Percentiles rank a stretch among this genome's conserved stretches.
These are phyloP conservation scores for Pteronotus mesoamericanus DNA, from an alignment of 2,797 vertebrate genomes.

Conservation along the genomic window DNA sequence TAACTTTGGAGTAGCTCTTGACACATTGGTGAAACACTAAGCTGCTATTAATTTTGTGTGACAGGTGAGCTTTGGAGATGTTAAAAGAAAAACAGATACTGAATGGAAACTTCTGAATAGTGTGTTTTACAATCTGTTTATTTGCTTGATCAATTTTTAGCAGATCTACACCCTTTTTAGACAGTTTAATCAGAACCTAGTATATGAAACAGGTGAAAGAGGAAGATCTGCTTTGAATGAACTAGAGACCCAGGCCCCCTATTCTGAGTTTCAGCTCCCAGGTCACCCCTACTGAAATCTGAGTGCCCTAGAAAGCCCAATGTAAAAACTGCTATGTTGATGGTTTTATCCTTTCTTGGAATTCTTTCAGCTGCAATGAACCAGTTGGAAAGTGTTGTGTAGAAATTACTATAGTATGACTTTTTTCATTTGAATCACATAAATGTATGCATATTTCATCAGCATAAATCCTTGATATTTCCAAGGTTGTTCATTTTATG, in stretches of 20 bases:
- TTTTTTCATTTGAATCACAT: neutral
- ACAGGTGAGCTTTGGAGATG: neutral
- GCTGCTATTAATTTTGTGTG: neutral
- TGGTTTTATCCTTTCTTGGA: neutral
- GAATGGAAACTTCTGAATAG: neutral
- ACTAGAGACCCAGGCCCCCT: neutral
- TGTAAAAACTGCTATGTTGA: neutral
- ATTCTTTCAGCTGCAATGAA: neutral
- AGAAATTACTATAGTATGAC: neutral
- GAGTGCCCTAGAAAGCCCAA: neutral
- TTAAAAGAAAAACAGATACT: neutral
- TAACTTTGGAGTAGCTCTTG: neutral
- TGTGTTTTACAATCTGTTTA: neutral
- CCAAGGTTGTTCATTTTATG: neutral
- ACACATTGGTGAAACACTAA: slow-evolving; percentile 13
- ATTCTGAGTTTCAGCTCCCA: neutral
- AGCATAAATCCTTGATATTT: neutral
- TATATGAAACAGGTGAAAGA: neutral
- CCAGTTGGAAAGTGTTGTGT: neutral
- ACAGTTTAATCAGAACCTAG: neutral
- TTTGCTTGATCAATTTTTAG: neutral
- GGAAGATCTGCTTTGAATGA: neutral
- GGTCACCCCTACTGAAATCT: neutral
- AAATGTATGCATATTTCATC: neutral
- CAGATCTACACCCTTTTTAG: neutral